Conservation (phyloP, 2,797 vertebrate species). For the Cossypha niveicapilla region DNA sequence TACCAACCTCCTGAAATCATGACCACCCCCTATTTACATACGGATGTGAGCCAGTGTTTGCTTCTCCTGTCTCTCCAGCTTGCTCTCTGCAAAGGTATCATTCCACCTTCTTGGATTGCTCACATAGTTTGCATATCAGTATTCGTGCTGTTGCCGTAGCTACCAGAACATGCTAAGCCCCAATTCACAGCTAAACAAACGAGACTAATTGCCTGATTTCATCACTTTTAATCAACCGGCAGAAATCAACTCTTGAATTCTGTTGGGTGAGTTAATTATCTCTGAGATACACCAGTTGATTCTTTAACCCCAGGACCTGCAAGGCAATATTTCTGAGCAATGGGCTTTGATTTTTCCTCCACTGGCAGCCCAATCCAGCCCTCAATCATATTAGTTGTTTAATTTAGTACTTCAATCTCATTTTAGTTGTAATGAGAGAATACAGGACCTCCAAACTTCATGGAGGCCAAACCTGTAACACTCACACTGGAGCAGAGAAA, state of each 20-base stretch:
- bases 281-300: not conserved
- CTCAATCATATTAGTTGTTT: not conserved
- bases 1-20: conserved; percentile 23
- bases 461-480: not conserved
- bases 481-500: not conserved
- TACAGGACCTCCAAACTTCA: not conserved
- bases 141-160: not conserved
- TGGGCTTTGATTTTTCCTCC: not conserved
- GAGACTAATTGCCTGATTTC: conserved; percentile 35
- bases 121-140: conserved; percentile 19
- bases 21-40: not conserved
- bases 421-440: not conserved
- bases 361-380: not conserved
- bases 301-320: not conserved
- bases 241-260: not conserved
- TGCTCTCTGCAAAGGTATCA: not conserved
- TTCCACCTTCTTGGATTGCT: not conserved
- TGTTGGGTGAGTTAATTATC: not conserved
- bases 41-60: not conserved
- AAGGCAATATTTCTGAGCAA: not conserved
- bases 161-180: not conserved
- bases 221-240: not conserved
- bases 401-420: not conserved
- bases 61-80: not conserved
- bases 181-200: conserved; percentile 16